Evolutionary conservation across 1,140 invertebrate species (phyloP), one percentile per base, ranked within the genome.

Genomic region (Ceratitis capitata): DNA sequence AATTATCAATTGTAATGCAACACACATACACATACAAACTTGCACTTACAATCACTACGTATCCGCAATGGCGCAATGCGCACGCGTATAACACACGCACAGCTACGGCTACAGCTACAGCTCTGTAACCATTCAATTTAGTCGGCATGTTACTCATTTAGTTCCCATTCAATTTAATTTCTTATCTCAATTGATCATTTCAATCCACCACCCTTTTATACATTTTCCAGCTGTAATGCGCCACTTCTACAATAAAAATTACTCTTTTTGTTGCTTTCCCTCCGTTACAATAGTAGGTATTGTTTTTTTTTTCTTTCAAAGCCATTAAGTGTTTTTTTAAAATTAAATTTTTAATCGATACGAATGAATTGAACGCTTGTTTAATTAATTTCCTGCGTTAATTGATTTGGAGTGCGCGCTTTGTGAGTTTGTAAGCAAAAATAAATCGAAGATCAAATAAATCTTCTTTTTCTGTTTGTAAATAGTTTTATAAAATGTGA

Each of bases 111-210:
- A n/a, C n/a, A n/a, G n/a, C n/a, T n/a, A n/a, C n/a, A n/a, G n/a
- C n/a, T n/a, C n/a, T n/a, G n/a, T n/a, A n/a, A n/a, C n/a, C 6
- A 69, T 69, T 56, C 58, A 26, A 1, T 9, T 19, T 16, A 7
- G n/a, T n/a, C 47, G 14, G 42, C 29, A 23, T 49, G 82, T 35
- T 26, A 14, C 23, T 83, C 26, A 83, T 29, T 83, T 53, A 53
- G 47, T 53, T 82, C 53, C 26, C 82, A 83, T 83, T 83, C 82
- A 58, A 83, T 83, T 56, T 83, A 83, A 58, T 35, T 53, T 26
- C 82, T 83, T 83, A 83, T 83, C 53, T 83, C 1, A 58, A 56
- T 35, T 35, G 47, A 39, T 83, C 82, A 42, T 56, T 53, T 83
- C 49, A 83, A 83, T 19, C 49, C 49, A 23, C 26, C 47, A 6